Evolutionary conservation across 1,140 invertebrate species (phyloP).

Genomic region (Zeugodacus cucurbitae): DNA sequence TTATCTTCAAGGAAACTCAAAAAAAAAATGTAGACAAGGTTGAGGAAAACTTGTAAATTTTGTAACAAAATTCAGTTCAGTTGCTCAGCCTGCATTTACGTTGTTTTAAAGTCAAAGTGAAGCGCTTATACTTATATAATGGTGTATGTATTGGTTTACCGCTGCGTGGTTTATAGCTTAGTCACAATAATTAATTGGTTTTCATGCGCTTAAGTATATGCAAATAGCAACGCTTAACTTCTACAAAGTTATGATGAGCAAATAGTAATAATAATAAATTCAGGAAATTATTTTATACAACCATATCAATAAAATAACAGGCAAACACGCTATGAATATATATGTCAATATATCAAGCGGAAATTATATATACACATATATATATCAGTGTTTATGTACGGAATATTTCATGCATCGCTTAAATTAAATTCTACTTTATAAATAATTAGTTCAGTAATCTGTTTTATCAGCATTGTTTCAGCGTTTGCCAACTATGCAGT

Average conservation of each 20-base stretch:
- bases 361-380: background rate
- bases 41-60: background rate
- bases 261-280: background rate
- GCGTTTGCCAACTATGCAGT: background rate
- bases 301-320: background rate
- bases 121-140: background rate
- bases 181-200: slow-evolving; percentile 7
- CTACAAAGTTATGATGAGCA: background rate
- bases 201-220: background rate
- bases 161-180: background rate
- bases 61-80: too few species aligned
- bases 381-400: background rate
- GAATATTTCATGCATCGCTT: background rate
- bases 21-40: background rate
- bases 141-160: background rate
- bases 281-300: background rate
- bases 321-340: background rate
- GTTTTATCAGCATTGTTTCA: background rate
- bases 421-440: background rate
- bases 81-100: background rate
- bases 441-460: background rate
- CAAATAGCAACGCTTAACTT: background rate
- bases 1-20: background rate
- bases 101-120: background rate
- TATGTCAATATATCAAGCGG: background rate